Base-by-base conservation (phyloP, 2,797 vertebrate genomes). In the Melanotaenia parkinsoni region DNA sequence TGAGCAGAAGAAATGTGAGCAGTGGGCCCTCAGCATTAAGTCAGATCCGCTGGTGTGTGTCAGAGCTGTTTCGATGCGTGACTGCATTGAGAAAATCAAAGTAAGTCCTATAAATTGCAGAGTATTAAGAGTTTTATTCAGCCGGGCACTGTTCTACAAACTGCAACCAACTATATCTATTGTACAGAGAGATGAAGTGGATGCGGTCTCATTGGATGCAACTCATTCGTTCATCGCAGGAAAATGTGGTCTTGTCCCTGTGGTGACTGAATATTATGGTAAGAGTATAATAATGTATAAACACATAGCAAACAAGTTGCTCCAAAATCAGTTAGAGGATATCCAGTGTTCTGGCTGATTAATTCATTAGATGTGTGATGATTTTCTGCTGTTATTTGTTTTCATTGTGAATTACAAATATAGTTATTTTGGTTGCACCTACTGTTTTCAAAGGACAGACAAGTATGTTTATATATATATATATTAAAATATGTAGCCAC, bases 71-170 rank as follows among this genome's bases (percentile, higher is more conserved):
- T 97, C 97, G 4, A 94, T 96, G 94, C 92, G 90, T 0, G 91
- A 95, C 85, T 98, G 96, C 79, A 95, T 98, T 2, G 92, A 96
- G 90, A 96, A 95, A 91, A 96, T 98, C 77, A 98, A 98, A 95
- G 97, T 93, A 79, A 84, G 84, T 57, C 4, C 11, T 32, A 4
- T 3, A 14, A 22, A 58, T 22, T 24, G 11, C 53, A 59, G 11
- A 3, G 4, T 45, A 7, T 61, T 0, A 2, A 20, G 8, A 33
- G 63, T 3, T 20, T n/a, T 4, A 26, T 43, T 2, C 4, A 33
- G 1, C 38, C 22, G 7, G 35, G 28, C 6, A n/a, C 7, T 16
- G 16, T 20, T 22, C 14, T 16, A 40, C 1, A 53, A 54, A 2
- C 5, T 57, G 8, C 2, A 60, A n/a, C 12, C 4, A 18, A 12